These are phyloP conservation scores for Palythoa caribaeorum DNA, from an alignment of 92 coral and sea anemone genomes.

Conservation along the genomic window DNA sequence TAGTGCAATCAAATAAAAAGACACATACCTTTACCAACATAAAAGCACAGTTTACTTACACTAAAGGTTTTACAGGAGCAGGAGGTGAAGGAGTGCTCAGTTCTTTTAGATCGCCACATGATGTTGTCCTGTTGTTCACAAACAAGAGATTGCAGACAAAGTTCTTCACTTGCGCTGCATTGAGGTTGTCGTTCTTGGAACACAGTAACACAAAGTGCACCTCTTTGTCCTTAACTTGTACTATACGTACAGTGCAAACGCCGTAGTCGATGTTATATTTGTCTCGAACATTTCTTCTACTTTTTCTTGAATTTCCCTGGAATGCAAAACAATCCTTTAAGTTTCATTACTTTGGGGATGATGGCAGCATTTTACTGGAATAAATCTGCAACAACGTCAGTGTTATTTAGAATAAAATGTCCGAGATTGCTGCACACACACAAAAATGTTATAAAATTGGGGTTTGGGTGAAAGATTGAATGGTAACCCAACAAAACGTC, in stretches of 20 bases:
- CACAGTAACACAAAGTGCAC: constrained; percentile 35
- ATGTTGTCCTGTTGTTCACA: constrained; percentile 5
- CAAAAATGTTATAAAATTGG: too few relatives aligned
- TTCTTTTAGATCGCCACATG: constrained; percentile 10
- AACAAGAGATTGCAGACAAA: constrained; percentile 32
- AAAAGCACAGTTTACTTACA: neutral
- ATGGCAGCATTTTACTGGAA: too few relatives aligned
- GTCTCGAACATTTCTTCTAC: neutral
- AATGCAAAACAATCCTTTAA: neutral
- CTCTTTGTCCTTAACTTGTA: neutral
- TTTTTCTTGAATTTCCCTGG: neutral
- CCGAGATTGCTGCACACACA: too few relatives aligned
- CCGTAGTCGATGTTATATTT: neutral
- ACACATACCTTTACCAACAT: neutral
- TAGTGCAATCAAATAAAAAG: too few relatives aligned
- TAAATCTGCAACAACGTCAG: too few relatives aligned
- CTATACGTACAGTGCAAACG: constrained; percentile 15
- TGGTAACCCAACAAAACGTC: too few relatives aligned
- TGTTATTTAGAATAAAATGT: too few relatives aligned
- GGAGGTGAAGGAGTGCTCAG: constrained; percentile 3
- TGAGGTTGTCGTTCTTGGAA: neutral
- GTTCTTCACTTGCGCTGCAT: neutral
- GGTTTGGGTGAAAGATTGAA: too few relatives aligned
- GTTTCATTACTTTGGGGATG: neutral
- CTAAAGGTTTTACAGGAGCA: neutral